Base-by-base conservation (phyloP, 92 coral and sea anemone species). In the Zoanthus gigantus region DNA sequence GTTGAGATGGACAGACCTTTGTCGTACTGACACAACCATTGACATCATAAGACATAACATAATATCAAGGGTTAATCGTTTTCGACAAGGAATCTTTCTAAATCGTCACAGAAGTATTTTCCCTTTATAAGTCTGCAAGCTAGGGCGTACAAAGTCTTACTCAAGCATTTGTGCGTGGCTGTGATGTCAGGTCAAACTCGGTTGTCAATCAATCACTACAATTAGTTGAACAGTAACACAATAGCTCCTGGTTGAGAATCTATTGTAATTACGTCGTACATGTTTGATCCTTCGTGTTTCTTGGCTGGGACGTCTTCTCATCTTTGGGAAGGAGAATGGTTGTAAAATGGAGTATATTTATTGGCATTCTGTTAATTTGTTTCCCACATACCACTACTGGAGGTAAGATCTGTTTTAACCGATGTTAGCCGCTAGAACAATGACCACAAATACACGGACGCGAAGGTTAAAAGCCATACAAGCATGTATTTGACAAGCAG, bases 161-260 rank as follows among this genome's bases (percentile, higher is more conserved):
- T 31, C 34, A 7, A 34, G 1, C 83, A 56, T 57, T 2, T 77
- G 46, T 78, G 69, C 85, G 85, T 80, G 65, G 53, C 66, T 65
- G n/a, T 65, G 74, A 80, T 80, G 85, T 80, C 73, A 80, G 45
- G 85, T 18, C 61, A 44, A 58, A 58, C 58, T 42, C 31, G 7
- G 85, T 28, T 80, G 85, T 80, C 85, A 80, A 80, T 80, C 85
- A 80, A 80, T 23, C 45, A 18, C 1, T 44, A 63, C 74, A 89
- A 94, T 94, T 91, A 93, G 91, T 72, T 58, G 61, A 87, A 89
- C 89, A 89, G 98, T 77, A 93, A 89, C 83, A 89, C 88, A 95
- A 95, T 93, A 93, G 93, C 88, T 10, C 65, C 53, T 29, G 42
- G 32, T 71, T 80, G 60, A 65, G 85, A 80, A 61, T 13, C 74